Evolutionary conservation across 2,113 vertebrate species (phyloP), one percentile per base, ranked within the genome.

Genomic region (Rhea pennata): DNA sequence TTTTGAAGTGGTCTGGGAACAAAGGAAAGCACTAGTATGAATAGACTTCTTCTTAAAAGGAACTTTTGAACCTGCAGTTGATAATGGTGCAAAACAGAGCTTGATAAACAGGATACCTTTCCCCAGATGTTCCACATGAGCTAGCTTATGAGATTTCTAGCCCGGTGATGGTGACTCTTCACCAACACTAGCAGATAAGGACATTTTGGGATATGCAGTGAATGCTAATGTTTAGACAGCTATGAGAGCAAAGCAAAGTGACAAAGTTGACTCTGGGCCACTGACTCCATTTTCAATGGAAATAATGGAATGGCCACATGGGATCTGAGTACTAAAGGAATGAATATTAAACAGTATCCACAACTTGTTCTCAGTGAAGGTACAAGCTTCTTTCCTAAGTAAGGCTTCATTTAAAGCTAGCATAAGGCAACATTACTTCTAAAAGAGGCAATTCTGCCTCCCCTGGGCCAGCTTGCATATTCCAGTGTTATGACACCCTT

Each of bases 401-500:
- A 46, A 11, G 42, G 31, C 40, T 86, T 26, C 53, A 10, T 40
- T 46, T 69, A 11, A 14, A 26, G 27, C 42, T 67, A 26, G 17
- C 70, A n/a, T 44, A 36, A 67, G 46, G 19, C 44, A 84, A 10
- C 9, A 16, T 0, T 51, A 31, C 59, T 46, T 8, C 16, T 70
- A 51, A 71, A 48, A 53, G 20, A 40, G 39, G n/a, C 12, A 17
- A 42, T 39, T 48, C 16, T 75, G 69, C 39, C 72, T 56, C 10
- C 40, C n/a, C 15, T 6, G 31, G 0, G 0, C 24, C 65, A 74
- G 48, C 20, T 33, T 54, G 59, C 2, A 0, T 9, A 11, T 31
- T 19, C 66, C 58, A 33, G 62, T 16, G 62, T 73, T 67, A 33
- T 44, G 65, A 3, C 36, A 36, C 40, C 46, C 2, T 1, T 53